Percentiles rank a stretch among this genome's conserved stretches.
phyloP scores from a whole-genome alignment of 92 coral and sea anemone species.

The Isaurus tuberculatus region DNA sequence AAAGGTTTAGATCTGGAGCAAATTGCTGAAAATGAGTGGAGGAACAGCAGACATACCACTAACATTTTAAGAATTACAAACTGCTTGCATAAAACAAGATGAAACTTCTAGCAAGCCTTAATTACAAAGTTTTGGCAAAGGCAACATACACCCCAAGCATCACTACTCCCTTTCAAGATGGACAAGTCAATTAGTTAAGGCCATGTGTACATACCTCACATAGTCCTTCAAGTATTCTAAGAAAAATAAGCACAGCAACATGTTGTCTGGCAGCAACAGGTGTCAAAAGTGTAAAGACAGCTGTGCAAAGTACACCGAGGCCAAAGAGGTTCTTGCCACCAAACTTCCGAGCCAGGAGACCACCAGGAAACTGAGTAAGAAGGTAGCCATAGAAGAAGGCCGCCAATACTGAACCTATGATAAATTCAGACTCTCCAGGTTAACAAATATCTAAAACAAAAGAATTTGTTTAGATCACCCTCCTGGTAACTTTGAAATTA shows the following conservation, averaged over 20 bases:
- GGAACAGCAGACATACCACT: not conserved
- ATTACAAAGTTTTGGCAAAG: too few species aligned
- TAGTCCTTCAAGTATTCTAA: slow-evolving; percentile 83
- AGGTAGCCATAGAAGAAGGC: slow-evolving; percentile 96
- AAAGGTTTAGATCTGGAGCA: not conserved
- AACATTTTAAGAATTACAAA: too few species aligned
- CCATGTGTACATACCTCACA: slow-evolving; percentile 71
- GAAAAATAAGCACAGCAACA: slow-evolving; percentile 74
- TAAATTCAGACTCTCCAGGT: not conserved
- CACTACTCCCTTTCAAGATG: too few species aligned
- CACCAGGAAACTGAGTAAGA: slow-evolving; percentile 93
- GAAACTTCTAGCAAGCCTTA: too few species aligned
- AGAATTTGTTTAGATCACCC: not conserved
- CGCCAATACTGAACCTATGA: slow-evolving; percentile 82
- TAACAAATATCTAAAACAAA: not conserved
- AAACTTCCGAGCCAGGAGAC: slow-evolving; percentile 81
- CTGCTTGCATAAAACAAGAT: too few species aligned
- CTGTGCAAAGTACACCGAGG: slow-evolving; percentile 80
- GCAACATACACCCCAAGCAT: too few species aligned
- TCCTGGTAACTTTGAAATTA: not conserved
- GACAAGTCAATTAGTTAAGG: not conserved
- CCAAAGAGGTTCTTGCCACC: slow-evolving; percentile 98
- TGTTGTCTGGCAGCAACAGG: slow-evolving; percentile 80
- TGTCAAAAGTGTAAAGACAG: slow-evolving; percentile 81
- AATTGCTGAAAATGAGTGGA: not conserved